A percentile compares a stretch with the other conserved stretches of the same genome.
Evolutionary conservation across 2,888 invertebrate genomes (phyloP).

Genomic region (Cryptosula pallasiana): DNA sequence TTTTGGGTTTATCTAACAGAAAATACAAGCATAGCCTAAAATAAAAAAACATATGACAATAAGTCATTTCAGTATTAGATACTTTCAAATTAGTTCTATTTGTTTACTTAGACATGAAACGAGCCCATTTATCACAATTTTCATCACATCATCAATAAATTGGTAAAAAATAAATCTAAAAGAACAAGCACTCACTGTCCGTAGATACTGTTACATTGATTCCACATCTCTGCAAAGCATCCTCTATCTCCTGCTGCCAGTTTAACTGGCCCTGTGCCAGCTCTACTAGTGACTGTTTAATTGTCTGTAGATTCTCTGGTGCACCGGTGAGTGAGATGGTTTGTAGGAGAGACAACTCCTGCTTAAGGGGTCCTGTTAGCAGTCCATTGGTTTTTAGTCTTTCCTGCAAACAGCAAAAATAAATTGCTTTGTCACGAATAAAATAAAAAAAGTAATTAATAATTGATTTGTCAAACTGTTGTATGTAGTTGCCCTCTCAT

Average conservation of each 20-base stretch:
- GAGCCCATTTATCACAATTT: too few relatives aligned
- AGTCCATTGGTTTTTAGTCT: constrained; percentile 42
- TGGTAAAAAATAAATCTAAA: too few relatives aligned
- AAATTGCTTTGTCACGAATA: constrained; percentile 15
- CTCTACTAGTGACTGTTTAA: constrained; percentile 37
- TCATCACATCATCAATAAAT: too few relatives aligned
- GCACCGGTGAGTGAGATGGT: constrained; percentile 36
- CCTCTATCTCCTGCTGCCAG: constrained; percentile 45
- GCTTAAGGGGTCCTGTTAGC: constrained; percentile 36
- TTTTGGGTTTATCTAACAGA: too few relatives aligned
- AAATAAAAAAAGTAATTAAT: too few relatives aligned
- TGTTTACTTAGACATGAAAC: too few relatives aligned
- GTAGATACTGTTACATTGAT: constrained; percentile 45
- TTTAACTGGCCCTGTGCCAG: constrained; percentile 35
- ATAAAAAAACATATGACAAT: too few relatives aligned
- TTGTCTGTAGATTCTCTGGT: constrained; percentile 33
- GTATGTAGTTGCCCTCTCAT: too few relatives aligned
- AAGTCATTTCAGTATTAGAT: too few relatives aligned
- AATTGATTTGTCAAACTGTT: too few relatives aligned
- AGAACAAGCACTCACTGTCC: constrained; percentile 38
- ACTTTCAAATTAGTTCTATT: too few relatives aligned
- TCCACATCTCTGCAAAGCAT: constrained; percentile 44
- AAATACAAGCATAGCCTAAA: too few relatives aligned
- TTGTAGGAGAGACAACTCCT: constrained; percentile 42
- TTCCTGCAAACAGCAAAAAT: constrained; percentile 31